Conservation (phyloP, 2,113 vertebrate species). For the Cettia cetti region DNA sequence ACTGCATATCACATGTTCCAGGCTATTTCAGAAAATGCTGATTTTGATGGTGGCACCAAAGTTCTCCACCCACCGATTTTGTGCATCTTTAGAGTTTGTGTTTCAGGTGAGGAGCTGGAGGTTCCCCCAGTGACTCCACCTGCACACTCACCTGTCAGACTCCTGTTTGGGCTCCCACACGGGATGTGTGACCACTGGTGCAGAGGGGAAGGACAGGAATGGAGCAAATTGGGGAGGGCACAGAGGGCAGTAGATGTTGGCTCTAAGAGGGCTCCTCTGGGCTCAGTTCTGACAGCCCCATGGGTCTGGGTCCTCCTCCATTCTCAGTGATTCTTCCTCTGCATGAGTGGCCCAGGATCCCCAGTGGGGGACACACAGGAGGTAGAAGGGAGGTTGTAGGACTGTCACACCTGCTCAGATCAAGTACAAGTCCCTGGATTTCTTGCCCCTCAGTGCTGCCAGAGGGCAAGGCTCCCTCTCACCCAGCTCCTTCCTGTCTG, state of each 20-base stretch:
- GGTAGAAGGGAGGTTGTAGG: not conserved
- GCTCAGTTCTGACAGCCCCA: not conserved
- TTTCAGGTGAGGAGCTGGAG: not conserved
- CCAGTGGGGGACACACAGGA: not conserved
- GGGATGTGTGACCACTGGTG: not conserved
- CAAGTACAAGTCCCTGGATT: not conserved
- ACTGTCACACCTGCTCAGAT: not conserved
- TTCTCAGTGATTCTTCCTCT: not conserved
- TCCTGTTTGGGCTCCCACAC: not conserved
- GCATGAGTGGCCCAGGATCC: accelerated
- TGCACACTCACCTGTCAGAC: not conserved
- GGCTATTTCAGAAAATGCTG: not conserved
- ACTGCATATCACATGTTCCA: not conserved
- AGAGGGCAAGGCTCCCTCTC: not conserved
- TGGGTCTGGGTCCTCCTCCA: not conserved
- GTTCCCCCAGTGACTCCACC: not conserved
- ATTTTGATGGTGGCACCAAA: accelerated
- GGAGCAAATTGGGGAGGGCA: not conserved
- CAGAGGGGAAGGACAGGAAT: not conserved
- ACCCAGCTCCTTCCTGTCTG: not conserved
- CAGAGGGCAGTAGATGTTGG: not conserved
- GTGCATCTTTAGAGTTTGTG: not conserved
- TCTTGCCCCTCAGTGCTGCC: accelerated
- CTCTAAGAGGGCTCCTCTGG: not conserved
- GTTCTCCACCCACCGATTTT: not conserved